A percentile compares a stretch with the other conserved stretches of the same genome.
phyloP scores from a whole-genome alignment of 35 echinoderm and acorn worm species.

The Apostichopus californicus region DNA sequence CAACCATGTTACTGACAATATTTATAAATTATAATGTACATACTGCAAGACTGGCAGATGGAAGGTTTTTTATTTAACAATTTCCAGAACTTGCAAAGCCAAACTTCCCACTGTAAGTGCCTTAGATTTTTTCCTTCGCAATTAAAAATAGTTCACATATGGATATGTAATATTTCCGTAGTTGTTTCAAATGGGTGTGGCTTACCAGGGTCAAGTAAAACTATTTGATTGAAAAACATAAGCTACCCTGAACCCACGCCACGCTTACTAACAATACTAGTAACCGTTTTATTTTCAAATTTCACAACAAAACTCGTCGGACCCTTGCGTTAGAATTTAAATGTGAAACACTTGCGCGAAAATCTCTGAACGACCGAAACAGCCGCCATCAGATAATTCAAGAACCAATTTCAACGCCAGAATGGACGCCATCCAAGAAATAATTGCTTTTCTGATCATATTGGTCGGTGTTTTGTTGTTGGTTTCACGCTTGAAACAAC shows the following conservation, averaged over 20 bases:
- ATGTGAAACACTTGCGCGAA: neutral
- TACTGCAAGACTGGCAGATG: no score
- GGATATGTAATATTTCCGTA: neutral
- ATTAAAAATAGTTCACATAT: neutral
- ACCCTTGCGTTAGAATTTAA: neutral
- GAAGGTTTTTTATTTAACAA: no score
- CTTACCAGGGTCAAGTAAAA: neutral
- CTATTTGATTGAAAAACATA: neutral
- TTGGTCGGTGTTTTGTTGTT: slow-evolving; percentile 1
- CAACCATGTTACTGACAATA: no score
- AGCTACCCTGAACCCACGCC: neutral
- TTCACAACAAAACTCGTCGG: neutral
- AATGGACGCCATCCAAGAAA: slow-evolving; percentile 19
- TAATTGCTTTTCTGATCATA: neutral
- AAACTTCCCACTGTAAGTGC: no score
- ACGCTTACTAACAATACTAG: neutral
- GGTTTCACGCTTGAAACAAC: neutral
- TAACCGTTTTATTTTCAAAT: neutral
- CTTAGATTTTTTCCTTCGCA: no score
- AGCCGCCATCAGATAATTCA: neutral
- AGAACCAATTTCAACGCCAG: neutral
- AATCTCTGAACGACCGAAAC: neutral
- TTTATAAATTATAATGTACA: no score
- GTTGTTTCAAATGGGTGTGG: neutral
- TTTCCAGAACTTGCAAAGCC: no score